Percentiles rank a stretch among this genome's conserved stretches.
Evolutionary conservation across 2,113 vertebrate genomes (phyloP).

Genomic region (Psephotus haematonotus): DNA sequence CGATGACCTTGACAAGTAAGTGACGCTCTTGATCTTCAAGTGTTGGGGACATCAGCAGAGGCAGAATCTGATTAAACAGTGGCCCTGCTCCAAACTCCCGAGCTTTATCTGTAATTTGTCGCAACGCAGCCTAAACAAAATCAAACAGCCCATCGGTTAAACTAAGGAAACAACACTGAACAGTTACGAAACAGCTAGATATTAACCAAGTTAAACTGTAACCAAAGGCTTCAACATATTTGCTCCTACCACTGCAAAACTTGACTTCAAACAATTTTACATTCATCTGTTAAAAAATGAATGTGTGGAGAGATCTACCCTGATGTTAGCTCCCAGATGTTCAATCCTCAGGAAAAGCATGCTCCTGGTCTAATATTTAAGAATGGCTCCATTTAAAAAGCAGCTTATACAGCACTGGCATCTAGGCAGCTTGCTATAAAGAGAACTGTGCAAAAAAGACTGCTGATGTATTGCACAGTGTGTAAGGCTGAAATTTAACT

Average conservation of each 20-base stretch:
- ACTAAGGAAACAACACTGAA: neutral
- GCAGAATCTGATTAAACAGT: conserved; percentile 96
- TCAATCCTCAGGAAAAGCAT: neutral
- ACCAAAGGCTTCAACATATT: neutral
- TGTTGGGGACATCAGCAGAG: conserved; percentile 96
- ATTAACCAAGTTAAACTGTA: neutral
- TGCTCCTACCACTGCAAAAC: neutral
- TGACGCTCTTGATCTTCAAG: conserved; percentile 98
- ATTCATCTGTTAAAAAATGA: neutral
- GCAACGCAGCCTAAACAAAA: conserved; percentile 85
- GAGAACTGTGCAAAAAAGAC: neutral
- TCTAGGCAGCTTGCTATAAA: neutral
- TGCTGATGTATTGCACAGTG: rapidly evolving
- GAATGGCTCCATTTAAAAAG: neutral
- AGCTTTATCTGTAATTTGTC: conserved; percentile 98
- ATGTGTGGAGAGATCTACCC: neutral
- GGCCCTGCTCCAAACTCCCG: conserved; percentile 97
- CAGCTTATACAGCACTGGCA: neutral
- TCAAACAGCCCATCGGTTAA: neutral
- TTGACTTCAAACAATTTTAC: neutral
- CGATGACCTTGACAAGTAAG: conserved; percentile 97
- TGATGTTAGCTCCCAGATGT: neutral
- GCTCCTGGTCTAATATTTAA: neutral
- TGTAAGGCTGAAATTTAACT: neutral
- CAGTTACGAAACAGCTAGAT: neutral